phyloP scores from a whole-genome alignment of 2,888 invertebrate species.

The Ornithoptera priamus region DNA sequence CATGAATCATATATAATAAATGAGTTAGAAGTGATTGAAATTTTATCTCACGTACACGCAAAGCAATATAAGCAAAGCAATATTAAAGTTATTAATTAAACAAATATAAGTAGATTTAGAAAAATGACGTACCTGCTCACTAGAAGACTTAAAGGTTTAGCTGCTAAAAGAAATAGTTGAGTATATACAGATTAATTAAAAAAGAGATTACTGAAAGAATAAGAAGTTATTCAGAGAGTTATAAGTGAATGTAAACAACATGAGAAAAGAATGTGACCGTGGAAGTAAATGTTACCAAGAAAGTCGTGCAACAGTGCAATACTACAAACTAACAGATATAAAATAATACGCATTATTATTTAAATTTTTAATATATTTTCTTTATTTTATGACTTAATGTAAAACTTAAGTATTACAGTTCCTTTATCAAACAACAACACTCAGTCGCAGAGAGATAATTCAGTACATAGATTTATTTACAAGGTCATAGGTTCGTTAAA shows the following conservation, averaged over 20 bases:
- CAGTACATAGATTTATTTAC: slow-evolving; percentile 71
- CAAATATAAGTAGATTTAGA: slow-evolving; percentile 18
- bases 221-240: slow-evolving; percentile 55
- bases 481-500: slow-evolving; percentile 58
- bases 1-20: background rate
- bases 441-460: slow-evolving; percentile 75
- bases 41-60: background rate
- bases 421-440: slow-evolving; percentile 78
- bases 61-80: background rate
- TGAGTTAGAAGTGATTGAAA: background rate
- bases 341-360: slow-evolving; percentile 58
- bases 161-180: slow-evolving; percentile 42
- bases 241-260: slow-evolving; percentile 60
- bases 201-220: slow-evolving; percentile 49
- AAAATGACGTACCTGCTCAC: slow-evolving; percentile 44
- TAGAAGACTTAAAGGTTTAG: slow-evolving; percentile 36
- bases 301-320: slow-evolving; percentile 59
- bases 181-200: slow-evolving; percentile 42
- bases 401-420: slow-evolving; percentile 79
- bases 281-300: slow-evolving; percentile 58
- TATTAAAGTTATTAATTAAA: background rate
- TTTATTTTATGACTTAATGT: slow-evolving; percentile 80
- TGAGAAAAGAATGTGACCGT: slow-evolving; percentile 52
- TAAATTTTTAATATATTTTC: slow-evolving; percentile 63
- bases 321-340: slow-evolving; percentile 42